These are phyloP conservation scores for Acleris literana DNA, from an alignment of 2,888 invertebrate species.

Conservation along the genomic window DNA sequence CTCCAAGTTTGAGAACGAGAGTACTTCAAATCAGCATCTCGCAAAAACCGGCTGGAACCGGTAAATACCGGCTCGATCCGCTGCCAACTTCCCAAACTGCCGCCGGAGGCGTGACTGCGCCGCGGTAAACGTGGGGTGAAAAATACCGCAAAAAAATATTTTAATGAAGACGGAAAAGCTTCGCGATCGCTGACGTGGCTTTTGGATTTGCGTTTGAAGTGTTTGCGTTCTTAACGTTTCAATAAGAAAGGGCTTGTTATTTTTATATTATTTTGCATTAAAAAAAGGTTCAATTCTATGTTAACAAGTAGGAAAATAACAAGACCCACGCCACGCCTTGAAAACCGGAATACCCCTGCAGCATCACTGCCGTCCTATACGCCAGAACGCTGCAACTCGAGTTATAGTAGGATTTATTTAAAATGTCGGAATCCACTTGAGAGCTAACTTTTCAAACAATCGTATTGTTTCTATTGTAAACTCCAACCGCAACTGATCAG, in stretches of 20 bases:
- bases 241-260: slow-evolving; percentile 12
- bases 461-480: too few relatives aligned
- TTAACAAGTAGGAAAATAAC: too few relatives aligned
- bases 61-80: slow-evolving; percentile 53
- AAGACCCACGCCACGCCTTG: too few relatives aligned
- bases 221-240: slow-evolving; percentile 19
- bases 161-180: slow-evolving; percentile 33
- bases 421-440: too few relatives aligned
- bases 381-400: too few relatives aligned
- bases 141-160: slow-evolving; percentile 22
- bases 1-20: slow-evolving; percentile 21
- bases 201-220: slow-evolving; percentile 20
- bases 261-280: not conserved
- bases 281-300: too few relatives aligned
- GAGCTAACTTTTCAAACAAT: too few relatives aligned
- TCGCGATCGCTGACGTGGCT: slow-evolving; percentile 26
- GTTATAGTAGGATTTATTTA: too few relatives aligned
- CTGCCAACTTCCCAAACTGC: slow-evolving; percentile 58
- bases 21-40: slow-evolving; percentile 23
- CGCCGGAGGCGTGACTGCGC: slow-evolving; percentile 53
- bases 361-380: too few relatives aligned
- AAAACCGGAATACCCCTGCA: too few relatives aligned
- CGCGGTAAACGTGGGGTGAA: slow-evolving; percentile 3
- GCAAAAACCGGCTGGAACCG: slow-evolving; percentile 47
- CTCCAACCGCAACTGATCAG: too few relatives aligned